phyloP scores from a whole-genome alignment of 2,797 vertebrate genomes.

The Galaxias olidus region DNA sequence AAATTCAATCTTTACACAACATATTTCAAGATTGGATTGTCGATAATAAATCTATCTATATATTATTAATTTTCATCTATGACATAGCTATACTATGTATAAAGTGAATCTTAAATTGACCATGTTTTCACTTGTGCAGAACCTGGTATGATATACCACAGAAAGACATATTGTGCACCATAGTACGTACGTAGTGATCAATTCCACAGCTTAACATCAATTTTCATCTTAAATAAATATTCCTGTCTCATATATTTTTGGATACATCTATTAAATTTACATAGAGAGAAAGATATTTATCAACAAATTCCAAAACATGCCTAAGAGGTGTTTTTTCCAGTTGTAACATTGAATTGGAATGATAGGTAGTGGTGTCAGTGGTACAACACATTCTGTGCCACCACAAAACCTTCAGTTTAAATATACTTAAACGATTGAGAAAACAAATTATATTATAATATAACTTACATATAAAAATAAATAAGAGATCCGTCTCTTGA shows the following conservation, averaged over 20 bases:
- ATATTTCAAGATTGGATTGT: slow-evolving; percentile 72
- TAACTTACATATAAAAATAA: slow-evolving; percentile 68
- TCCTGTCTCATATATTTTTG: slow-evolving; percentile 25
- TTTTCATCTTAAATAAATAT: slow-evolving; percentile 41
- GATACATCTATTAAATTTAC: slow-evolving; percentile 37
- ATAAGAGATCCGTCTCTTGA: slow-evolving; percentile 46
- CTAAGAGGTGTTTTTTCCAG: slow-evolving; percentile 15
- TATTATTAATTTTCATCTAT: slow-evolving; percentile 55
- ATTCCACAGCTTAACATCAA: slow-evolving; percentile 50
- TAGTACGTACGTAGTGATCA: slow-evolving; percentile 55
- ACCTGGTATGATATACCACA: slow-evolving; percentile 51
- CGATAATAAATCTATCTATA: slow-evolving; percentile 62
- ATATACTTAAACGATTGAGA: slow-evolving; percentile 47
- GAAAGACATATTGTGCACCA: slow-evolving; percentile 54
- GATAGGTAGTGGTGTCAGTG: slow-evolving; percentile 37
- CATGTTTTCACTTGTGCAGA: slow-evolving; percentile 34
- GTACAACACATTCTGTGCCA: slow-evolving; percentile 57
- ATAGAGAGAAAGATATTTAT: slow-evolving; percentile 27
- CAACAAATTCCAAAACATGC: slow-evolving; percentile 45
- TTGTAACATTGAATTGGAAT: slow-evolving; percentile 37
- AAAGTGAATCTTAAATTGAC: slow-evolving; percentile 55
- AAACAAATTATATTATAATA: slow-evolving; percentile 41
- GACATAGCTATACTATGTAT: slow-evolving; percentile 59
- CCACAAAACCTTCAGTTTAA: slow-evolving; percentile 18
- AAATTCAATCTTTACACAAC: slow-evolving; percentile 42